A percentile compares a stretch with the other conserved stretches of the same genome.
Conservation (phyloP, 2,113 vertebrate genomes). For the Struthidea cinerea region DNA sequence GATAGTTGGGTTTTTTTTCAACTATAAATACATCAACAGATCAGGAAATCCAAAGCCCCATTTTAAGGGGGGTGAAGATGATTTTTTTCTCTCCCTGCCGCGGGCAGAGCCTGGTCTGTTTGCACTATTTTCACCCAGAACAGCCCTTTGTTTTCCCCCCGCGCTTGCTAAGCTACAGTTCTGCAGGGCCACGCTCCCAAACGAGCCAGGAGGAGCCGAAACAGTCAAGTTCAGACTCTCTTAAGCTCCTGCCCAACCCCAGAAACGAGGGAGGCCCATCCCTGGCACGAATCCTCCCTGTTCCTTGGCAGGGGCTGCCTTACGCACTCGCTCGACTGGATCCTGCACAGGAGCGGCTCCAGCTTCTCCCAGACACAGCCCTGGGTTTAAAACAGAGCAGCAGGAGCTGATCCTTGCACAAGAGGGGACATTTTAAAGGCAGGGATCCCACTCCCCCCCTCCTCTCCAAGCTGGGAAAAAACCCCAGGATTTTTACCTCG, state of each 20-base stretch:
- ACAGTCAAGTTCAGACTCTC: neutral
- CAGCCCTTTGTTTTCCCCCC: neutral
- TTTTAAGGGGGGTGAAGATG: neutral
- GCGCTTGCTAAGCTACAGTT: neutral
- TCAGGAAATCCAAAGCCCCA: neutral
- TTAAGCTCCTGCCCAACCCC: slow-evolving; percentile 8
- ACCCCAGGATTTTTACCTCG: slow-evolving; percentile 73
- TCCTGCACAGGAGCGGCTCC: neutral
- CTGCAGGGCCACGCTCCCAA: neutral
- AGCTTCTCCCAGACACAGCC: neutral
- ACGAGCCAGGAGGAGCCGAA: neutral
- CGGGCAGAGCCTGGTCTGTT: neutral
- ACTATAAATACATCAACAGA: neutral
- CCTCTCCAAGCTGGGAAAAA: neutral
- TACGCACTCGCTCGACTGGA: neutral
- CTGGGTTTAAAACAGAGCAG: fast-evolving
- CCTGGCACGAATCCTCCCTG: neutral
- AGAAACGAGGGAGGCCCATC: neutral
- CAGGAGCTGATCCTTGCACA: neutral
- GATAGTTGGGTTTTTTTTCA: neutral
- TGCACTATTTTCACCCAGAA: neutral
- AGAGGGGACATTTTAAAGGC: neutral
- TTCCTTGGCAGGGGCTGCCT: neutral
- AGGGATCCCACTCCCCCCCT: fast-evolving
- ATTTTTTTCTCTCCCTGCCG: neutral